A percentile compares a stretch with the other conserved stretches of the same genome.
Conservation (phyloP, 2,797 vertebrate species). For the Phylloscopus collybita region DNA sequence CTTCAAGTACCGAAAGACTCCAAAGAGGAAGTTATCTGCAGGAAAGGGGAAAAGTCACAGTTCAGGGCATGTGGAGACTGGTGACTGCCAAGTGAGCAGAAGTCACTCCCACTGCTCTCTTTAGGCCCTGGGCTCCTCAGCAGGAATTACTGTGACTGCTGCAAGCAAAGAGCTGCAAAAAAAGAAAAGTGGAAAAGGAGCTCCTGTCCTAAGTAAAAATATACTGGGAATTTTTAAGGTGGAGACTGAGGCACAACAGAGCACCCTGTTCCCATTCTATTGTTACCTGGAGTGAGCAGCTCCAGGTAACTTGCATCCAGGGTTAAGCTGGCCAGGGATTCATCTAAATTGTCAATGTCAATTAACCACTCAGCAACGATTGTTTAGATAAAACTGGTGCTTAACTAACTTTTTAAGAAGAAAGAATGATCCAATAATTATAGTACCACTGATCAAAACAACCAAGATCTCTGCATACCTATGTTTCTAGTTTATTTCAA, state of each 20-base stretch:
- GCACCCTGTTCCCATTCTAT: background rate
- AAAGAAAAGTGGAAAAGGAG: background rate
- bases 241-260: background rate
- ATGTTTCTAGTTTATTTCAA: background rate
- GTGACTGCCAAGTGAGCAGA: background rate
- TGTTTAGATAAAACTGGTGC: background rate
- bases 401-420: background rate
- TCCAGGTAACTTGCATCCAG: background rate
- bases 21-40: background rate
- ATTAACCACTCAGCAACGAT: fast-evolving
- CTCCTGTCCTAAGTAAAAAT: background rate
- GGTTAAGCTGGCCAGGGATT: background rate
- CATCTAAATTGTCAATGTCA: background rate
- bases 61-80: background rate
- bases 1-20: background rate
- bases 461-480: fast-evolving
- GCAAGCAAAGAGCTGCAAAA: background rate
- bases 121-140: background rate
- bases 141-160: background rate
- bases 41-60: background rate
- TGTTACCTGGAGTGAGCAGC: background rate
- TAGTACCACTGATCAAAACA: background rate
- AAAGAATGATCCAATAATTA: background rate
- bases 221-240: background rate
- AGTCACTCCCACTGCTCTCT: background rate